Base-by-base conservation (phyloP, 2,113 vertebrate species). In the Paralichthys olivaceus region DNA sequence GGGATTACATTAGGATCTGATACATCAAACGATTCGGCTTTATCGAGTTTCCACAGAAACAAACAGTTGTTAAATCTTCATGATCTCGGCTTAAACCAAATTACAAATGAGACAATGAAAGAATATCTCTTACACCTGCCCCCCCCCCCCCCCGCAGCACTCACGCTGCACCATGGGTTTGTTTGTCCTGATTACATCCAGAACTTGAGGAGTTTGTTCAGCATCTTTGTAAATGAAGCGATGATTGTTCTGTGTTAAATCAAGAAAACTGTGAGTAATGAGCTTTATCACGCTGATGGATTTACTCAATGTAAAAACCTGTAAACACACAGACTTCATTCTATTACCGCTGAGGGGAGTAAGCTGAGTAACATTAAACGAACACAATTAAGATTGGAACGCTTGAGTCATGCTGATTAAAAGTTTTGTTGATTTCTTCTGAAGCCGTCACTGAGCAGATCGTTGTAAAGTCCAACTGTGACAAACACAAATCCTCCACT, bases 21-120 rank as follows among this genome's bases (percentile, higher is more conserved):
- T 72, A 65, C 58, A 76, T 83, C n/a, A 28, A 80, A 85, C 20
- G 22, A 74, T 75, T 15, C 7, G 29, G 62, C n/a, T 77, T 1
- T 2, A 49, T 54, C 49, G 7, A 64, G 57, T 17, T 59, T 19
- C 25, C 55, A 22, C 19, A 0, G 60, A n/a, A 58, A 69, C 32
- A 40, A 68, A 64, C 47, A 4, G 12, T 26, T 34, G 56, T 20
- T 43, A 64, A 51, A 67, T 28, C 51, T 14, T 65, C 37, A 34
- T 57, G 40, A 65, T 59, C 37, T 65, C 1, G 19, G 12, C 15
- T 79, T 66, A 75, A 80, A 58, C 26, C 29, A 56, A 61, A 69
- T 79, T 65, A 63, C 5, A 25, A 23, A 22, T 13, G 19, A n/a
- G 47, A 53, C 23, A 49, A 34, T 72, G 32, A 40, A 9, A 67